Base-by-base conservation (phyloP, 1,140 invertebrate genomes). In the Hypsibius dujardini region DNA sequence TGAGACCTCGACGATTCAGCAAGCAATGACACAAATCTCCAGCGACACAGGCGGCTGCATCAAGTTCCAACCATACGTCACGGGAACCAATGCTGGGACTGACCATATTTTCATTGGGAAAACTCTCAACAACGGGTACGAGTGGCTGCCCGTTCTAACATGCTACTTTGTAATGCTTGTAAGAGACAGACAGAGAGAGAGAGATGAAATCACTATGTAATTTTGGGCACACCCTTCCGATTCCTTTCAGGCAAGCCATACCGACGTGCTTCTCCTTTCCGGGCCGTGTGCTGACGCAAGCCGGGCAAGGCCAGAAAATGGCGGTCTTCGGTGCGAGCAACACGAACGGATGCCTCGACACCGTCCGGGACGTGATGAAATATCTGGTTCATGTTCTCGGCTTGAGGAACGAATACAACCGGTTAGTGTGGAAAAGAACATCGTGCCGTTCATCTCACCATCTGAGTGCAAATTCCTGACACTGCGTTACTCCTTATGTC, bases 201-300 rank as follows among this genome's bases (percentile, higher is more conserved):
- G 28, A 28, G 28, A 28, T 28, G 28, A 28, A 28, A 28, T 28
- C 28, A 28, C 28, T 28, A 28, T 28, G 28, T 28, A 28, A 28
- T 28, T 28, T 28, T 28, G 28, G 28, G 28, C 28, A 28, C 28
- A 28, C 28, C 28, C 28, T n/a, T n/a, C n/a, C n/a, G 50, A 12
- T 56, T 56, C n/a, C 7, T 56, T 56, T n/a, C 50, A 56, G 50
- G 50, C 7, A n/a, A 12, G n/a, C 50, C n/a, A 56, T 56, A n/a
- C 50, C 50, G 50, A 56, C 50, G 50, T 56, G 50, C 50, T 56
- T 56, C 50, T 56, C 50, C n/a, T 56, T 56, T n/a, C 50, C 50
- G 7, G 50, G 50, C 28, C 28, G 50, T 7, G 50, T 56, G 50
- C 7, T 56, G n/a, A 12, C 50, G n/a, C 50, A 56, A 56, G 50